Evolutionary conservation across 1,140 invertebrate genomes (phyloP), one percentile per base, ranked within the genome.

Genomic region (Schlechtendalia chinensis): DNA sequence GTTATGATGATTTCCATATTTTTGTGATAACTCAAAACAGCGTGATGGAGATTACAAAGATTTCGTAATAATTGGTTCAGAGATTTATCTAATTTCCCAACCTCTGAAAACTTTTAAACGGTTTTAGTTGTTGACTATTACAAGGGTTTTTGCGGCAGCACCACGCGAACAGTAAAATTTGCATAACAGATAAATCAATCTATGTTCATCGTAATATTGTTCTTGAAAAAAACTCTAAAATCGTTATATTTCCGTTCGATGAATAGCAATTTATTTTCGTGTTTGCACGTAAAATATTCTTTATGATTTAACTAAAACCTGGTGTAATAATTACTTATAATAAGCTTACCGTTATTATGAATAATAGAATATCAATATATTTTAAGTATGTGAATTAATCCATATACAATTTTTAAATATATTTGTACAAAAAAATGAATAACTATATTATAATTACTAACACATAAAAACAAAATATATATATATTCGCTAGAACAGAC

Each of bases 191-290:
- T 69, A 69, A 47, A 69, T 69, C 65, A 69, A 47, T 24, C 32
- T 24, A 16, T 67, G 29, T 47, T 45, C n/a, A 45, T 45, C n/a
- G n/a, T 67, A 67, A 67, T 39, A 39, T 47, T 45, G 12, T 39
- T 12, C 24, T 69, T 24, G 22, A 22, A 47, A 16, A 16, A 19
- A 22, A 45, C 4, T 45, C 11, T 4, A 47, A 69, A 47, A 69
- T 69, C 65, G 14, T 65, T n/a, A 65, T n/a, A 65, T 11, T 65
- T 65, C 17, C 14, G 8, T 10, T 27, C 27, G 11, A 39, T 39
- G 6, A 65, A 17, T n/a, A n/a, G 17, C 61, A 65, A 61, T 65
- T 65, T 65, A 65, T 65, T 65, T 65, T 65, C 17, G 6, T 65
- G 12, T 17, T 61, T 29, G 1, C 1, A 8, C 27, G 17, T 61